These are phyloP conservation scores for Agraylea sexmaculata DNA, from an alignment of 1,140 invertebrate genomes.

Conservation along the genomic window DNA sequence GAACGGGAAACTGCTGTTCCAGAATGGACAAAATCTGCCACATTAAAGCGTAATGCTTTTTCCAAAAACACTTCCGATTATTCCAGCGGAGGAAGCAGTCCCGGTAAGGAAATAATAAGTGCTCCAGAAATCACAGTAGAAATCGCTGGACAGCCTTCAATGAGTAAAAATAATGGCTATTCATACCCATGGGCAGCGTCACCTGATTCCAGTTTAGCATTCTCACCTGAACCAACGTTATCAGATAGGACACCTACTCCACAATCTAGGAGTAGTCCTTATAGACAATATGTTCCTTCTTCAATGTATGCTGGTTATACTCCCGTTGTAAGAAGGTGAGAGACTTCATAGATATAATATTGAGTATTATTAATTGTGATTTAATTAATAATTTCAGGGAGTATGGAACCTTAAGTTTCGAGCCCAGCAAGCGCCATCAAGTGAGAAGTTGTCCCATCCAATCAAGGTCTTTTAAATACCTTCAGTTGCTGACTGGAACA, in stretches of 20 bases:
- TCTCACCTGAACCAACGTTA: constrained; percentile 17
- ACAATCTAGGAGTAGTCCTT: constrained; percentile 27
- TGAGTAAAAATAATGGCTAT: constrained; percentile 16
- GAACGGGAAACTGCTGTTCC: constrained; percentile 24
- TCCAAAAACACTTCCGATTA: constrained; percentile 1
- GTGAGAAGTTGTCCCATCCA: constrained; percentile 33
- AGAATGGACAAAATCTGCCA: constrained; percentile 33
- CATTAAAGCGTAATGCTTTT: constrained; percentile 26
- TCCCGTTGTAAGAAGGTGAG: constrained; percentile 16
- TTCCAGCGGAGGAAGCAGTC: neutral
- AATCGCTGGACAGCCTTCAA: constrained; percentile 24
- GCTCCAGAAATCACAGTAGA: constrained; percentile 21
- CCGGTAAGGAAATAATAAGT: constrained; percentile 9
- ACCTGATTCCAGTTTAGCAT: constrained; percentile 31
- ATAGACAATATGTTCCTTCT: constrained; percentile 9
- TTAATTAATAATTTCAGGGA: constrained; percentile 30
- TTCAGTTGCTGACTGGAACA: constrained; percentile 39
- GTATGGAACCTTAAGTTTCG: constrained; percentile 27
- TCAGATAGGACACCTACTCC: constrained; percentile 20
- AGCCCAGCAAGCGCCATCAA: constrained; percentile 26
- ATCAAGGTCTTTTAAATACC: constrained; percentile 39
- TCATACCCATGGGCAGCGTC: constrained; percentile 22
- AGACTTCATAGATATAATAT: neutral
- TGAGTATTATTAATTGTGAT: neutral
- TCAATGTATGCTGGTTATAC: constrained; percentile 11